Percentiles rank a stretch among this genome's conserved stretches.
Evolutionary conservation across 2,888 invertebrate species (phyloP).

Genomic region (Phymatocera aterrima): DNA sequence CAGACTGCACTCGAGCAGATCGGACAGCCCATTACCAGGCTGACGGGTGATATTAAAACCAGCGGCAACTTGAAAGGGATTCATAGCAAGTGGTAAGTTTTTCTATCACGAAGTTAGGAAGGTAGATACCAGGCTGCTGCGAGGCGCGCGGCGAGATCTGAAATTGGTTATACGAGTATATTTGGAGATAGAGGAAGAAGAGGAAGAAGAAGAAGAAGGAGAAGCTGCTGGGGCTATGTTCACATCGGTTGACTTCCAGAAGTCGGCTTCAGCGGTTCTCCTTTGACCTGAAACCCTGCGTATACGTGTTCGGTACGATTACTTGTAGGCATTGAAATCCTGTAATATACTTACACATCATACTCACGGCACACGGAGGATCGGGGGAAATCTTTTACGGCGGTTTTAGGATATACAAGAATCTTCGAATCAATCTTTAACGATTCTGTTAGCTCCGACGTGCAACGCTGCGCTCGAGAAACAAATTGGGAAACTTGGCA

Average conservation of each 20-base stretch:
- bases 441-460: neutral
- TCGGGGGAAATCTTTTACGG: neutral
- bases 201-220: neutral
- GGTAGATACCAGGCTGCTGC: too few relatives aligned
- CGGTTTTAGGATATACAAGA: neutral
- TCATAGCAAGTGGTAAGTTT: slow-evolving; percentile 58
- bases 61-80: slow-evolving; percentile 57
- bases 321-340: slow-evolving; percentile 18
- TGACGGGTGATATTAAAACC: slow-evolving; percentile 45
- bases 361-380: neutral
- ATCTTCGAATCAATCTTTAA: neutral
- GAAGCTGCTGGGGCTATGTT: neutral
- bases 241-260: too few relatives aligned
- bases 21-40: slow-evolving; percentile 25
- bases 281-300: neutral
- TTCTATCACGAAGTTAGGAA: too few relatives aligned
- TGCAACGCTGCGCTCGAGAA: too few relatives aligned
- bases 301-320: neutral
- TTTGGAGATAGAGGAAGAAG: slow-evolving; percentile 29
- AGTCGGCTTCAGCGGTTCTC: neutral
- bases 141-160: slow-evolving; percentile 29
- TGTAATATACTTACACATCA: slow-evolving; percentile 27
- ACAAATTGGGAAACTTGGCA: too few relatives aligned
- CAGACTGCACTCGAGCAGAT: neutral
- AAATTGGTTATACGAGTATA: slow-evolving; percentile 40